Percentiles rank a stretch among this genome's conserved stretches.
Conservation (phyloP, 2,888 invertebrate species). For the Leptinotarsa peninsularis region DNA sequence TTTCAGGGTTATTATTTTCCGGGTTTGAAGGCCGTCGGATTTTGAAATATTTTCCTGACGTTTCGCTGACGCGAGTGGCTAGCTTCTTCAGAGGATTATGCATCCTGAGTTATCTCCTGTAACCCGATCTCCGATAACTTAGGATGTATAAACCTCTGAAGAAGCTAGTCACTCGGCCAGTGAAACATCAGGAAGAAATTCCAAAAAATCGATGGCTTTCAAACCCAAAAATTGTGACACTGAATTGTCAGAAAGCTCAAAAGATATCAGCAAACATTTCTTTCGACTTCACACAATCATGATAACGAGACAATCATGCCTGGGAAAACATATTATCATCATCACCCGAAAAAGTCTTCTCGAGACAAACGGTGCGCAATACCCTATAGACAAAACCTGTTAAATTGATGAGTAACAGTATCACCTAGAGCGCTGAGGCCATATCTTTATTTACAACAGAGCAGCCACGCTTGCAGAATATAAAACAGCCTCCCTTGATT, state of each 20-base stretch:
- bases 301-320: neutral
- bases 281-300: neutral
- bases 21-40: too few relatives aligned
- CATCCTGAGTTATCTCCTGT: too few relatives aligned
- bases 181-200: too few relatives aligned
- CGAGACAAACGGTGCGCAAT: neutral
- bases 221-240: neutral
- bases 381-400: conserved; percentile 35
- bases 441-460: conserved; percentile 68
- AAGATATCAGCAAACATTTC: neutral
- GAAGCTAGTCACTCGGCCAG: too few relatives aligned
- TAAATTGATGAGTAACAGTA: conserved; percentile 43
- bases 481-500: conserved; percentile 65
- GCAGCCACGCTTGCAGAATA: conserved; percentile 62
- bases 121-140: too few relatives aligned
- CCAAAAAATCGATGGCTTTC: too few relatives aligned
- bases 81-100: too few relatives aligned
- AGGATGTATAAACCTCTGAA: too few relatives aligned
- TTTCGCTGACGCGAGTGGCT: too few relatives aligned
- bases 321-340: neutral
- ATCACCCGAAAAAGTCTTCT: neutral
- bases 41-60: too few relatives aligned
- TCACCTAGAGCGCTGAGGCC: conserved; percentile 53
- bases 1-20: too few relatives aligned
- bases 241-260: too few relatives aligned